Evolutionary conservation across 2,888 invertebrate species (phyloP).

Genomic region (Imbricaverruca yamaguchii): DNA sequence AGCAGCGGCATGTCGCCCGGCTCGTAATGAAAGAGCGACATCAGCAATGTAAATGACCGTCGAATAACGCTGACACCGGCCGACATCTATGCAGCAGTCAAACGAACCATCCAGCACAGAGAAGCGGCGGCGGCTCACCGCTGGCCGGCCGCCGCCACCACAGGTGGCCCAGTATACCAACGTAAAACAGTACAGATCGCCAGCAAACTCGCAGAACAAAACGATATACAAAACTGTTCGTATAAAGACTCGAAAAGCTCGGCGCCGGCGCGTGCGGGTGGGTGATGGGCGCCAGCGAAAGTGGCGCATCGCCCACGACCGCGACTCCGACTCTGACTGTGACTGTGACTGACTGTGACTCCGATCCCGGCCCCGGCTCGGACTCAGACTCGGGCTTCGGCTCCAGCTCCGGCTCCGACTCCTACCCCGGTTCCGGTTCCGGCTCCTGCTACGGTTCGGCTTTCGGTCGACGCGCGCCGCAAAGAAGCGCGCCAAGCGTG

Average conservation of each 20-base stretch:
- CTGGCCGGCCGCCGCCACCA: not conserved
- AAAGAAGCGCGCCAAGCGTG: not conserved
- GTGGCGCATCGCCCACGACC: no score
- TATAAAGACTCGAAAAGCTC: not conserved
- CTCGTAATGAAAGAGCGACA: not conserved
- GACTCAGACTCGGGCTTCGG: no score
- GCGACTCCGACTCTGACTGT: no score
- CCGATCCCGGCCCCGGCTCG: no score
- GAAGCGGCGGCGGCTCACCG: no score
- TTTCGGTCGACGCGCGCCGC: not conserved
- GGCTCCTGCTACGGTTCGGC: no score
- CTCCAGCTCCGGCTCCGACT: no score
- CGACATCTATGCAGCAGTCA: not conserved
- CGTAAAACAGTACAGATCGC: not conserved
- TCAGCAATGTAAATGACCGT: not conserved
- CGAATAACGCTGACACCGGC: not conserved
- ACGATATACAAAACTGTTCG: slow-evolving; percentile 4
- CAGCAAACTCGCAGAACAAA: not conserved
- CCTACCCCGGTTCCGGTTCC: no score
- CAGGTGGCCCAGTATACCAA: not conserved
- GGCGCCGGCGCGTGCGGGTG: not conserved
- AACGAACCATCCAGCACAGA: no score
- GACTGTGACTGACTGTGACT: no score
- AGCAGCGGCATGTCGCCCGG: not conserved
- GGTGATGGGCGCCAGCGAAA: not conserved